Conservation (phyloP, 2,113 vertebrate species). For the Microtus ochrogaster region DNA sequence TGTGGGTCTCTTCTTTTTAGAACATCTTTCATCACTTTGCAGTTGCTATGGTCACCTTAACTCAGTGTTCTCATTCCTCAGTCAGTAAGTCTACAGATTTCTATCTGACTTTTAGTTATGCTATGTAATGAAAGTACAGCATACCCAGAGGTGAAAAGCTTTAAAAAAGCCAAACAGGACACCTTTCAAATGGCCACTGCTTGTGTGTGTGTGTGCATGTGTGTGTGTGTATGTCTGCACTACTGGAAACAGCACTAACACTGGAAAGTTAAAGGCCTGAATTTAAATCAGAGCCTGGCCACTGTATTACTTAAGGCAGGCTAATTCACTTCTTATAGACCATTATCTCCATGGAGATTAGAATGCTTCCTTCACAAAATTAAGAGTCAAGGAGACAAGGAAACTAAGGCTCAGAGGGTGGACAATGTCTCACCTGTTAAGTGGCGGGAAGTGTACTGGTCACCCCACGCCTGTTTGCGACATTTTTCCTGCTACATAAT, state of each 20-base stretch:
- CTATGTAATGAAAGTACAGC: background rate
- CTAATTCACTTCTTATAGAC: slow-evolving; percentile 12
- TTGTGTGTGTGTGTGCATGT: background rate
- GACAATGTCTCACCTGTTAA: background rate
- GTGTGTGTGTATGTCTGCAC: background rate
- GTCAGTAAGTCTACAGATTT: background rate
- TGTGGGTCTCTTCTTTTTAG: background rate
- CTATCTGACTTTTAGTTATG: slow-evolving; percentile 21
- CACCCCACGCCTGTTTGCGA: background rate
- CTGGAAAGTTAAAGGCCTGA: slow-evolving; percentile 3
- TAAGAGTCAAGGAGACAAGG: slow-evolving; percentile 30
- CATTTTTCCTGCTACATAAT: background rate
- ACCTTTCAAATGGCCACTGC: slow-evolving; percentile 38
- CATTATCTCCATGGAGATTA: background rate
- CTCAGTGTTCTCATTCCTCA: slow-evolving; percentile 14
- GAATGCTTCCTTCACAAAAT: background rate
- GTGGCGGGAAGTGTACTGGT: background rate
- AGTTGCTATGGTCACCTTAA: background rate
- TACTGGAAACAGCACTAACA: background rate
- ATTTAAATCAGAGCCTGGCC: slow-evolving; percentile 50
- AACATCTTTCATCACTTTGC: background rate
- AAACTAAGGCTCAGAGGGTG: background rate
- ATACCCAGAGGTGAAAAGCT: background rate
- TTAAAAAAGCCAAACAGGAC: background rate
- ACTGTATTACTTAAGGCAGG: background rate